phyloP scores from a whole-genome alignment of 2,797 vertebrate species.

The Darevskia nairensis region DNA sequence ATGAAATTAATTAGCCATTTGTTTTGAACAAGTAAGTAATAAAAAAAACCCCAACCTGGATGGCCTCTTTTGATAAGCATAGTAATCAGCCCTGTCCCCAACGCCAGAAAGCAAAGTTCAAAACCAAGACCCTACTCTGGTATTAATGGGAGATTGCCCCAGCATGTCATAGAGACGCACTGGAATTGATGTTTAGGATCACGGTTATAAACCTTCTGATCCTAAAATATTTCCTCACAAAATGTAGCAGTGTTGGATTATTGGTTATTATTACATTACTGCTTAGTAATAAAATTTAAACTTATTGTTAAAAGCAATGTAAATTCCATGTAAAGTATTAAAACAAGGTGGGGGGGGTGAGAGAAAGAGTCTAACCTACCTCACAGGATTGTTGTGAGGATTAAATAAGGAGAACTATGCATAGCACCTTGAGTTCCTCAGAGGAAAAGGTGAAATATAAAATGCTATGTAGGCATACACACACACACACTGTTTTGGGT shows the following conservation, averaged over 20 bases:
- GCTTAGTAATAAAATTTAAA: neutral
- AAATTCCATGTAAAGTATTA: neutral
- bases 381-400: no score
- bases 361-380: neutral
- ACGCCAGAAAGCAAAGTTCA: neutral
- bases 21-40: neutral
- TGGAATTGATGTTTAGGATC: neutral
- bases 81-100: no score
- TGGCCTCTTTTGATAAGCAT: neutral
- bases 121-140: neutral
- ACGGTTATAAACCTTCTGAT: neutral
- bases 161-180: neutral
- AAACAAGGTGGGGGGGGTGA: neutral
- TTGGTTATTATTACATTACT: neutral
- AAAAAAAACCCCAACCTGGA: neutral
- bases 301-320: neutral
- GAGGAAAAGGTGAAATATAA: no score
- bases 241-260: neutral
- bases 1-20: conserved; percentile 10
- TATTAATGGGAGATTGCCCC: neutral
- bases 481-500: no score
- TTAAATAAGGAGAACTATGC: no score
- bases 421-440: no score
- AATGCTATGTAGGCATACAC: no score
- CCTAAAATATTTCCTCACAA: neutral